Evolutionary conservation across 1,140 invertebrate genomes (phyloP).

Genomic region (Coelopa frigida): DNA sequence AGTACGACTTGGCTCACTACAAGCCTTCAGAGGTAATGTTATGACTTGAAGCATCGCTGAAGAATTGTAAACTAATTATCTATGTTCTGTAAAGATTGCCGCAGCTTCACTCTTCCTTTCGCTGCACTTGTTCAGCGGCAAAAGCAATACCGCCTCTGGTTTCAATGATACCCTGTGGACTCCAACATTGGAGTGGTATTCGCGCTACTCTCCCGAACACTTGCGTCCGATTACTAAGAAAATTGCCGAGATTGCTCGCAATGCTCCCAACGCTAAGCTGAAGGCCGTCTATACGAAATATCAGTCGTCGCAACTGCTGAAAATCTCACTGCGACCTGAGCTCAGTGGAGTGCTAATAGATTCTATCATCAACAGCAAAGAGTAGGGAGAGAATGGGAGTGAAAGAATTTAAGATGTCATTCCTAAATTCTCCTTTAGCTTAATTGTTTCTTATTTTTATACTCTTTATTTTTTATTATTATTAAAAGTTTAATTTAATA

Average conservation of each 20-base stretch:
- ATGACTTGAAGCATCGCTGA: background rate
- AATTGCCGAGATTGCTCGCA: slow-evolving; percentile 52
- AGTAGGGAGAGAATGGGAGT: background rate
- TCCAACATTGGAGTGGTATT: slow-evolving; percentile 55
- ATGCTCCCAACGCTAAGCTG: slow-evolving; percentile 52
- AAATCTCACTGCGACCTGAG: slow-evolving; percentile 53
- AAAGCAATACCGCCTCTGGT: slow-evolving; percentile 34
- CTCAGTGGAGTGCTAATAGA: slow-evolving; percentile 45
- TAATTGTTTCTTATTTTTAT: background rate
- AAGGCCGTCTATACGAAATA: slow-evolving; percentile 59
- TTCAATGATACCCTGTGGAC: slow-evolving; percentile 50
- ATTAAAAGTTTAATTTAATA: too few relatives aligned
- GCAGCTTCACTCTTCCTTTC: slow-evolving; percentile 51
- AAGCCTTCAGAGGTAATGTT: slow-evolving; percentile 60
- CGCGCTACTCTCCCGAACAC: slow-evolving; percentile 52
- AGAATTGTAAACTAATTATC: background rate
- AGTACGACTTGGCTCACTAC: slow-evolving; percentile 75
- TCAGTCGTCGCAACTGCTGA: slow-evolving; percentile 50
- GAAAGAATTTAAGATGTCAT: background rate
- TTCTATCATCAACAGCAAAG: slow-evolving; percentile 25
- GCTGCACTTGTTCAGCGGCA: slow-evolving; percentile 47
- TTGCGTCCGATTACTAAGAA: slow-evolving; percentile 54
- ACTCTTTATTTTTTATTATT: background rate
- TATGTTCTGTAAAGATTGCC: slow-evolving; percentile 33
- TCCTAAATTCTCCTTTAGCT: background rate